Evolutionary conservation across 2,888 invertebrate genomes (phyloP), one percentile per base, ranked within the genome.

Genomic region (Chloromyia formosa): DNA sequence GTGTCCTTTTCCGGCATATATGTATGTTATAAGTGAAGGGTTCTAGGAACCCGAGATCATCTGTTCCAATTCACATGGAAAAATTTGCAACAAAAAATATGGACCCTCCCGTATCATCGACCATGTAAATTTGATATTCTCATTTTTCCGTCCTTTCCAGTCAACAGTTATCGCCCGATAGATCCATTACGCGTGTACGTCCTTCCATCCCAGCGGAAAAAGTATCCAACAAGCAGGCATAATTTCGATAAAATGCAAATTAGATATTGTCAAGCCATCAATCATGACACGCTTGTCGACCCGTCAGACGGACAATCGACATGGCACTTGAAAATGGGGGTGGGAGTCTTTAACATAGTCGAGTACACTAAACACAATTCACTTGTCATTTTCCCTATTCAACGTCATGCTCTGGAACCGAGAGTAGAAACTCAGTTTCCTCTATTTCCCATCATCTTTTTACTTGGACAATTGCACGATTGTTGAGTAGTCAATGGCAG

Each of bases 211-310:
- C 7, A 35, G 27, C 27, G 27, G 49, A 49, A 12, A 49, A n/a
- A 49, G 49, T n/a, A 49, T 12, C 49, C 14, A 49, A 49, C 49
- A 49, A 49, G 49, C 49, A 49, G 3, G 49, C 49, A 49, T 49
- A 49, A 49, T 49, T 49, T 49, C 49, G 16, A 22, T 58, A 22
- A 58, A 58, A 58, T 58, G 18, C 12, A 58, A 58, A 58, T 58
- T 58, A 9, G 22, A 22, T 18, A 58, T 58, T 58, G 58, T 58
- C 58, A 20, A 58, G 16, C 12, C 20, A 58, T 58, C 58, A 18
- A 58, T 58, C 58, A 58, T 58, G 7, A 1, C 12, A 10, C 20
- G 22, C 14, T 49, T 49, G 49, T 49, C 49, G 16, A 2, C 49
- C 49, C 49, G 49, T 49, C 49, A 49, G 49, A 49, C 49, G 49